phyloP scores from a whole-genome alignment of 2,888 invertebrate genomes.

The Ectobius pallidus region DNA sequence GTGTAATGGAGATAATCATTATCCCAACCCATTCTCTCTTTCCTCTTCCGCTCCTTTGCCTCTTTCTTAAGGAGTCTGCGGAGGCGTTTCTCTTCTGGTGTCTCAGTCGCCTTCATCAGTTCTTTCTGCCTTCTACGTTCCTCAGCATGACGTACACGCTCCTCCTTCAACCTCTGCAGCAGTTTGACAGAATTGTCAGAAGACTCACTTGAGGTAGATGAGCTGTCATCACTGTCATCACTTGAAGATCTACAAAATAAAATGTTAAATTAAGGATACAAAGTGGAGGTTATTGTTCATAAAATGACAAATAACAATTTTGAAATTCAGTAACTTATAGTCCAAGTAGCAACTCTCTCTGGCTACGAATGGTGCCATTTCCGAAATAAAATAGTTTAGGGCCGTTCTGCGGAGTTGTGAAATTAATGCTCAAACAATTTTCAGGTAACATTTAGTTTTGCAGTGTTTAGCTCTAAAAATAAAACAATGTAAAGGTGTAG shows the following conservation, averaged over 20 bases:
- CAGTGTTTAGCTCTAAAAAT: too few species aligned
- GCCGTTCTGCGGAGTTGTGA: too few species aligned
- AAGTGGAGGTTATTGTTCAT: too few species aligned
- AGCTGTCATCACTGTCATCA: neutral
- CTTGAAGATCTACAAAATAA: neutral
- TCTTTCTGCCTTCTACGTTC: slow-evolving; percentile 75
- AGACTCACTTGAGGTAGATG: slow-evolving; percentile 48
- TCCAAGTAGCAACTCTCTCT: too few species aligned
- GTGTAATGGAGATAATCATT: slow-evolving; percentile 96
- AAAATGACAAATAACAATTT: too few species aligned
- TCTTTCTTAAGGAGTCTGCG: slow-evolving; percentile 90
- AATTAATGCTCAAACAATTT: too few species aligned
- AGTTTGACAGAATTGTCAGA: slow-evolving; percentile 67
- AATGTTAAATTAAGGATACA: too few species aligned
- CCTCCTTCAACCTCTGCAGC: slow-evolving; percentile 74
- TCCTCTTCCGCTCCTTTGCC: slow-evolving; percentile 83
- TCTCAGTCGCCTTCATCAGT: slow-evolving; percentile 84
- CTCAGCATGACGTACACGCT: slow-evolving; percentile 67
- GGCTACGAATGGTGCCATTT: too few species aligned
- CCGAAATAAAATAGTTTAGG: too few species aligned
- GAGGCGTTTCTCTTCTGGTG: slow-evolving; percentile 90
- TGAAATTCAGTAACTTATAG: too few species aligned
- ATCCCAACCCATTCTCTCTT: slow-evolving; percentile 97
- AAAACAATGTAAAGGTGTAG: too few species aligned
- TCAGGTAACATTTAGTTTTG: too few species aligned